Conservation (phyloP, 2,888 invertebrate species). For the Eumacrocentrus americanus region DNA sequence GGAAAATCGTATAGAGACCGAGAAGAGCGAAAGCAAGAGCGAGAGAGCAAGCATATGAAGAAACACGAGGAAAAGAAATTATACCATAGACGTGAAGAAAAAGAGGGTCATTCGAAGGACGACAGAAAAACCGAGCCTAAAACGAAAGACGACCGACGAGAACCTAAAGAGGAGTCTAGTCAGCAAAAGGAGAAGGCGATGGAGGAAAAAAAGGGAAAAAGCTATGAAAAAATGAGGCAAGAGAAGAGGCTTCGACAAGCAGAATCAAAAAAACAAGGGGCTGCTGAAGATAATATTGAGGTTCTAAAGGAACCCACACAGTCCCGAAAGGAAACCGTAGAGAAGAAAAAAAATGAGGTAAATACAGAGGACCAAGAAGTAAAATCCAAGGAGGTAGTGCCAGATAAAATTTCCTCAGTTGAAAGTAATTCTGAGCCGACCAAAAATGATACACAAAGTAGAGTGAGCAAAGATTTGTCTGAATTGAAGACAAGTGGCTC, state of each 20-base stretch:
- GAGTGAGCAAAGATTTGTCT: too few species aligned
- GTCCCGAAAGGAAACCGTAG: constrained; percentile 41
- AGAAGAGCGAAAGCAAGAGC: constrained; percentile 62
- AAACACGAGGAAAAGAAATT: constrained; percentile 57
- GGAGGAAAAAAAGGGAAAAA: constrained; percentile 61
- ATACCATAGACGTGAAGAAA: constrained; percentile 56
- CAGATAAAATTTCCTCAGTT: background rate
- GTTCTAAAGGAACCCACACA: background rate
- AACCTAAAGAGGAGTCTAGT: constrained; percentile 61
- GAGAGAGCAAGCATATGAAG: constrained; percentile 55
- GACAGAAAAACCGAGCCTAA: constrained; percentile 58
- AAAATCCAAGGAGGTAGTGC: background rate
- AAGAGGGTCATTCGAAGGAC: constrained; percentile 52
- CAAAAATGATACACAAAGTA: too few species aligned
- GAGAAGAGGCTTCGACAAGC: constrained; percentile 54
- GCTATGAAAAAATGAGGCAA: constrained; percentile 60
- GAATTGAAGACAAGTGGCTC: too few species aligned
- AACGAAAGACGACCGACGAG: constrained; percentile 57
- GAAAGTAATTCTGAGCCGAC: background rate
- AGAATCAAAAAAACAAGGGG: constrained; percentile 50
- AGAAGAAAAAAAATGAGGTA: constrained; percentile 34
- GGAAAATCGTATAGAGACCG: constrained; percentile 61
- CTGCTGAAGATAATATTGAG: constrained; percentile 12
- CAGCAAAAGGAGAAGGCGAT: constrained; percentile 49
- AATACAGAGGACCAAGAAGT: too few species aligned